Conservation (phyloP, 2,888 invertebrate genomes). For the Leucophenga maculata region DNA sequence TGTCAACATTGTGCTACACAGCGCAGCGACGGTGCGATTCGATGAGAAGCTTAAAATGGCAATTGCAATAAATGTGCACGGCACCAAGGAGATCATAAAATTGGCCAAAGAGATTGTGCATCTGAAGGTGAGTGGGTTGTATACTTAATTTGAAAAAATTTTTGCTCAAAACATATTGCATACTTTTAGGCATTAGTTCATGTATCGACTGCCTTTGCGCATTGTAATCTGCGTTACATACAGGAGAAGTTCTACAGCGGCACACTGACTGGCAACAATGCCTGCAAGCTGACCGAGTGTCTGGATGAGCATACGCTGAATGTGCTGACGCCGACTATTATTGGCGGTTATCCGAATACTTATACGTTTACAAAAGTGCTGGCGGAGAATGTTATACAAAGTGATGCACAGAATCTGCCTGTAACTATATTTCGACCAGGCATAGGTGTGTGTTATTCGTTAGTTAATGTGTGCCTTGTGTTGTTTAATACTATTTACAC, state of each 20-base stretch:
- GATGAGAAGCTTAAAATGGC: conserved; percentile 83
- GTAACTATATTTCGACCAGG: conserved; percentile 81
- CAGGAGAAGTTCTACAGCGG: conserved; percentile 72
- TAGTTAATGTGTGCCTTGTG: background rate
- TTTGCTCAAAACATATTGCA: too few species aligned
- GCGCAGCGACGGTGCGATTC: conserved; percentile 90
- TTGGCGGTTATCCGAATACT: conserved; percentile 77
- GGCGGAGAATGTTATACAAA: conserved; percentile 78
- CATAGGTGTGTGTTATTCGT: conserved; percentile 74
- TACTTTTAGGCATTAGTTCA: conserved; percentile 75
- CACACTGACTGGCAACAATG: conserved; percentile 70
- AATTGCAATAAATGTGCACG: conserved; percentile 81
- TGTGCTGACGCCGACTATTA: conserved; percentile 66
- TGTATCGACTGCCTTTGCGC: conserved; percentile 81
- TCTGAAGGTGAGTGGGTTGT: conserved; percentile 74
- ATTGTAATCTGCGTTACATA: conserved; percentile 74
- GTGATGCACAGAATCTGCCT: conserved; percentile 77
- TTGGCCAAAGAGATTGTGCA: conserved; percentile 78
- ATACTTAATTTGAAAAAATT: background rate
- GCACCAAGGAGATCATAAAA: conserved; percentile 78
- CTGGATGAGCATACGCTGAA: conserved; percentile 72
- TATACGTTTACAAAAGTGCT: conserved; percentile 84
- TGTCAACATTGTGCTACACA: conserved; percentile 83
- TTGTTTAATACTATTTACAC: background rate
- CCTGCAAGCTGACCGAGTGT: conserved; percentile 69